Base-by-base conservation (phyloP, 2,888 invertebrate species). In the Phengaris alcon region DNA sequence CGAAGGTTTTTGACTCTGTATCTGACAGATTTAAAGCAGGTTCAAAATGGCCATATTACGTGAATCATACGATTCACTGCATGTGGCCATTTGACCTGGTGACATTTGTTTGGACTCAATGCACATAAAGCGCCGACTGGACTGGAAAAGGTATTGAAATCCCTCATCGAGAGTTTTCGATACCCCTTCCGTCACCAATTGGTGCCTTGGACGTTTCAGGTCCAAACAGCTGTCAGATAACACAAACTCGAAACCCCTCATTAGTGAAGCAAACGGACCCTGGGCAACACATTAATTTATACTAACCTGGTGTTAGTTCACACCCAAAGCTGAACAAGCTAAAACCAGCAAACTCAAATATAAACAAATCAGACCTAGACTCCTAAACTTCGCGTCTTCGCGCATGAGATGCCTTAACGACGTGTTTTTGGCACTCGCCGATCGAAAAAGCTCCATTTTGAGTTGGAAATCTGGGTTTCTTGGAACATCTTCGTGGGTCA, bases 381-480 rank as follows among this genome's bases (percentile, higher is more conserved):
- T 93, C 83, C 87, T 90, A 90, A 91, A 93, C 87, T 93, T 93
- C 83, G 93, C 83, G 84, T 93, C 90, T 88, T 93, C 90, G 86
- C 90, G 84, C 91, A 93, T 91, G 76, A 93, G 87, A 84, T 90
- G 92, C 82, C 92, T 90, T 84, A 93, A 85, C 73, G 93, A 93
- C 13, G 93, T 93, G 80, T 93, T 93, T 87, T 89, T 90, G 75
- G 93, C 91, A 83, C 93, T 93, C 80, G 93, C 93, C 72, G 93
- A 93, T 77, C 93, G 88, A 83, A 93, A 93, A 77, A 93, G 83
- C 82, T 93, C 93, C 93, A 93, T 93, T 88, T 93, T 93, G 78
- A 92, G 85, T 81, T 89, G 88, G 81, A 93, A 93, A 80, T 90
- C 90, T 10, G 88, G 83, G 80, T 88, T 88, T 75, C 90, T 88